phyloP scores from a whole-genome alignment of 1,140 invertebrate species.

The Drosophila albomicans region DNA sequence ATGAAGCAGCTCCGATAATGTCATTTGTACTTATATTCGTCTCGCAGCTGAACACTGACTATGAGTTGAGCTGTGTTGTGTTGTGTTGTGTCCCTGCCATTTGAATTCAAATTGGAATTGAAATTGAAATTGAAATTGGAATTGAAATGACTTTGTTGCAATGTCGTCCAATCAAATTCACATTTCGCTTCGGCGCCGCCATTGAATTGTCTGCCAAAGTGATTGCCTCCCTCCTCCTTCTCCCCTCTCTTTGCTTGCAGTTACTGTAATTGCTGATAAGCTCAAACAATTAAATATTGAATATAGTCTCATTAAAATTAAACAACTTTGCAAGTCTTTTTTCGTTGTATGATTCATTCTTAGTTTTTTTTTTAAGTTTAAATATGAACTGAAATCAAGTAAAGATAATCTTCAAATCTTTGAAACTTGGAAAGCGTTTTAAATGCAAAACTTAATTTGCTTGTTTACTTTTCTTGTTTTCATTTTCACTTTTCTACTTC shows the following conservation, averaged over 20 bases:
- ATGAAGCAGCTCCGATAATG: constrained; percentile 63
- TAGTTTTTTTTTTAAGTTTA: background rate
- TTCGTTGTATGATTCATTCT: background rate
- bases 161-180: constrained; percentile 68
- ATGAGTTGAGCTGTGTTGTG: background rate
- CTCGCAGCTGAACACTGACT: background rate
- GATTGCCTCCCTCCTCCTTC: background rate
- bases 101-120: constrained; percentile 60
- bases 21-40: constrained; percentile 51
- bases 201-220: constrained; percentile 20
- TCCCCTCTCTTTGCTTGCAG: background rate
- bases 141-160: constrained; percentile 82
- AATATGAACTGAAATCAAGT: too few relatives aligned
- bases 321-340: background rate
- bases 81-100: constrained; percentile 30
- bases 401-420: too few relatives aligned
- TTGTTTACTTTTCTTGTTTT: too few relatives aligned
- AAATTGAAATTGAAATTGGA: constrained; percentile 67
- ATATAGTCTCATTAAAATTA: constrained; percentile 6
- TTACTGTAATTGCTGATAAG: constrained; percentile 13
- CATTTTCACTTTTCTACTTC: too few relatives aligned
- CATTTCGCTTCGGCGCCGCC: constrained; percentile 26
- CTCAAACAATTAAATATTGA: constrained; percentile 22
- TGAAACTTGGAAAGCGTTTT: too few relatives aligned
- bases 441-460: too few relatives aligned